Conservation (phyloP, 2,113 vertebrate genomes). For the Notothenia rossii region DNA sequence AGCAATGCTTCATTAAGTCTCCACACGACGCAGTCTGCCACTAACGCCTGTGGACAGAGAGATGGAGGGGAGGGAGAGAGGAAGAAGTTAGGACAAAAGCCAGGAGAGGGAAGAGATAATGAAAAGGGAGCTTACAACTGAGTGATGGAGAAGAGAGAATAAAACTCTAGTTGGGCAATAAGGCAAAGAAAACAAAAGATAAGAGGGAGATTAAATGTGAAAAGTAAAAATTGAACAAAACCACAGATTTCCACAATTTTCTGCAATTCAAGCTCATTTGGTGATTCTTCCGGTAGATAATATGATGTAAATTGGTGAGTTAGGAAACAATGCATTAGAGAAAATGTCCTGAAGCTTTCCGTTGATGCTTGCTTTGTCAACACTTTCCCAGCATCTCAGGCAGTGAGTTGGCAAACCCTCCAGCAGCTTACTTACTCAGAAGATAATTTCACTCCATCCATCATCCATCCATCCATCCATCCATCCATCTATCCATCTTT, state of each 20-base stretch:
- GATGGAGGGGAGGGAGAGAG: constrained; percentile 6
- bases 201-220: not conserved
- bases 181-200: not conserved
- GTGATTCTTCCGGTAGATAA: constrained; percentile 4
- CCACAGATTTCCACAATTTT: not conserved
- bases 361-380: constrained; percentile 2
- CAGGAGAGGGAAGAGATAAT: constrained; percentile 4
- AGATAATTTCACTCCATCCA: constrained; percentile 9
- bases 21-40: constrained; percentile 49
- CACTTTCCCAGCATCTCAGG: constrained; percentile 16
- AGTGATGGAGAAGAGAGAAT: not conserved
- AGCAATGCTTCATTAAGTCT: constrained; percentile 72
- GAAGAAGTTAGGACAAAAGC: constrained; percentile 4
- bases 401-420: not conserved
- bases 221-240: not conserved
- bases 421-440: not conserved
- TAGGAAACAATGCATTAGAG: constrained; percentile 15
- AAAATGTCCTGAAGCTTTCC: constrained; percentile 39
- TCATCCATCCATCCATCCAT: not conserved
- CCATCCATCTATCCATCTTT: not conserved
- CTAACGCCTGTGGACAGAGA: constrained; percentile 51
- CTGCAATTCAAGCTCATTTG: constrained; percentile 4
- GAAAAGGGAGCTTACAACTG: not conserved
- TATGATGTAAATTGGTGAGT: not conserved
- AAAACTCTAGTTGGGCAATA: not conserved